Base-by-base conservation (phyloP, 2,888 invertebrate genomes). In the Chydorus sphaericus region DNA sequence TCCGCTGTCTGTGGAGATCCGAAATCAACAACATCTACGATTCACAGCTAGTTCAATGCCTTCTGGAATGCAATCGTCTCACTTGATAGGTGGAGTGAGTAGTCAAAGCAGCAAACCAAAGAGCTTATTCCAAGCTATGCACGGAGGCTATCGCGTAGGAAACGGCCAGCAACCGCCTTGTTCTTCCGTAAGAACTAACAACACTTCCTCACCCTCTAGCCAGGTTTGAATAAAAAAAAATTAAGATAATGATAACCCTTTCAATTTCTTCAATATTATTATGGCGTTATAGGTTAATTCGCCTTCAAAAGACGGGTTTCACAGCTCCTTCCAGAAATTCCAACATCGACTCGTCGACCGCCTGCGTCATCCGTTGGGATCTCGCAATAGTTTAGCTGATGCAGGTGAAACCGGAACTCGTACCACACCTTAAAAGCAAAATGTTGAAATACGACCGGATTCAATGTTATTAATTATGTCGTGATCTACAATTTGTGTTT, bases 291-390 rank as follows among this genome's bases (percentile, higher is more conserved):
- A 39, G 39, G 39, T 18, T 39, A 58, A 59, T 23, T 59, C 61
- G 7, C 61, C 60, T 8, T 55, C 61, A 2, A 59, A 60, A 48
- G 57, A 60, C 1, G 75, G 76, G 44, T 77, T 76, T 57, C 62
- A 63, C 55, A 76, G 71, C 62, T 78, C 79, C 63, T 69, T 83
- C 60, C 83, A 84, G 70, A 85, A 85, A 73, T 85, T 85, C 70
- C 85, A 85, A 75, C 81, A 77, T 71, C 77, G 83, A 67, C 76
- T 85, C 68, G 80, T 86, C 69, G 84, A 85, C 72, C 84, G 84
- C 71, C 70, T 86, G 70, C 81, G 82, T 73, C 75, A 80, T 60
- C 82, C 83, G 62, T 72, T 85, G 65, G 77, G 79, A 62, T 77
- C 71, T 30, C 14, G n/a, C 18, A n/a, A n/a, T n/a, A n/a, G n/a